Conservation (phyloP, 2,888 invertebrate genomes). For the Phytoseiulus persimilis region DNA sequence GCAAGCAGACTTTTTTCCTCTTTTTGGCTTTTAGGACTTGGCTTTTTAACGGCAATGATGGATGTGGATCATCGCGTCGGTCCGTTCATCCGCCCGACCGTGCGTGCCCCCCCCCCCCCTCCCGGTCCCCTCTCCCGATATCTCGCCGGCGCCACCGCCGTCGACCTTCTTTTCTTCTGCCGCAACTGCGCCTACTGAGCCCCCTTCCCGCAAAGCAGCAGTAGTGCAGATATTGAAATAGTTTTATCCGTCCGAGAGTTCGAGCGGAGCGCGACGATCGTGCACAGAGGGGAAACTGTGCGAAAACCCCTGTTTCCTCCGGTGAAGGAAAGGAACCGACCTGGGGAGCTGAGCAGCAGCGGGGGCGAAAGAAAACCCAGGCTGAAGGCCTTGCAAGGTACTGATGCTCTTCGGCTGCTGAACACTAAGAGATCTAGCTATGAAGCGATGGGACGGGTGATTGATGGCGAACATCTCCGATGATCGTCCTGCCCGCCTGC, state of each 20-base stretch:
- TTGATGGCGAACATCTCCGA: slow-evolving; percentile 35
- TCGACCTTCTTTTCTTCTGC: not conserved
- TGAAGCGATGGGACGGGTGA: slow-evolving; percentile 14
- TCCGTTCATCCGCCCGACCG: not conserved
- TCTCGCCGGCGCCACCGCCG: too few species aligned
- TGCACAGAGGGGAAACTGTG: not conserved
- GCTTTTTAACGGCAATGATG: slow-evolving; percentile 38
- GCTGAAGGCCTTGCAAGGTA: not conserved
- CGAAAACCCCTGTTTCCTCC: not conserved
- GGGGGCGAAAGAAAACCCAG: not conserved
- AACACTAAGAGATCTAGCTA: not conserved
- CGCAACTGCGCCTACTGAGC: not conserved
- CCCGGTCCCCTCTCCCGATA: not conserved
- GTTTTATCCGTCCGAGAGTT: slow-evolving; percentile 8
- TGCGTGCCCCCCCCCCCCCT: not conserved
- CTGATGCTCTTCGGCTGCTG: not conserved
- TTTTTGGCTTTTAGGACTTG: slow-evolving; percentile 19
- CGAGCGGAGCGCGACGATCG: not conserved
- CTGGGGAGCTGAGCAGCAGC: not conserved
- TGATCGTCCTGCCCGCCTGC: slow-evolving; percentile 19
- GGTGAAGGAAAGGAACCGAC: not conserved
- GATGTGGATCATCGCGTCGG: slow-evolving; percentile 30
- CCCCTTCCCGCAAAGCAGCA: not conserved
- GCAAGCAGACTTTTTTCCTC: not conserved
- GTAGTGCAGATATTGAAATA: slow-evolving; percentile 26